These are phyloP conservation scores for Gambelia wislizenii DNA, from an alignment of 2,797 vertebrate genomes.

Conservation along the genomic window DNA sequence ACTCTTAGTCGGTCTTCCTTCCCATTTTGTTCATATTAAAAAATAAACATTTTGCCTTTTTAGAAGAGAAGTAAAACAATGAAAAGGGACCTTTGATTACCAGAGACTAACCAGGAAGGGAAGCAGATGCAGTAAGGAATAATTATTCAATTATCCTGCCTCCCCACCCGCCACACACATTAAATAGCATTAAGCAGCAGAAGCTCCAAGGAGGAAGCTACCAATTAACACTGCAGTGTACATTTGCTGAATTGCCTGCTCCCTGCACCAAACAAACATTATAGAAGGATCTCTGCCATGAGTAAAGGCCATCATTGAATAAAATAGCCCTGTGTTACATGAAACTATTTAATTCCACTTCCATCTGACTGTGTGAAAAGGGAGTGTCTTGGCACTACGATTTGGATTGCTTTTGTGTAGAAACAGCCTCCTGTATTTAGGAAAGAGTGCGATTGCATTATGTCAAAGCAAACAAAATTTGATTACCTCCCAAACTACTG, in stretches of 20 bases:
- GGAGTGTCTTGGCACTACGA: not conserved
- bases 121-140: not conserved
- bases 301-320: not conserved
- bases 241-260: not conserved
- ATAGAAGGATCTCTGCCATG: not conserved
- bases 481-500: not conserved
- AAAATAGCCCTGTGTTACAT: not conserved
- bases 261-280: not conserved
- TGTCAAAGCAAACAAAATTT: not conserved
- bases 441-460: no score
- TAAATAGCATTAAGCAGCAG: not conserved
- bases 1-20: no score
- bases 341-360: not conserved
- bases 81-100: not conserved
- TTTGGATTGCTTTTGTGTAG: not conserved
- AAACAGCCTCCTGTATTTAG: no score
- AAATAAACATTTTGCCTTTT: no score
- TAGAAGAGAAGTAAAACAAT: not conserved
- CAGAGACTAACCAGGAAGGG: not conserved
- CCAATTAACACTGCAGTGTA: not conserved
- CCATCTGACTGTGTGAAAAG: not conserved
- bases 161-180: not conserved
- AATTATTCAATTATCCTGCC: not conserved
- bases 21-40: no score
- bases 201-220: not conserved